phyloP scores from a whole-genome alignment of 1,140 invertebrate genomes.

The Drosophila sucinea region DNA sequence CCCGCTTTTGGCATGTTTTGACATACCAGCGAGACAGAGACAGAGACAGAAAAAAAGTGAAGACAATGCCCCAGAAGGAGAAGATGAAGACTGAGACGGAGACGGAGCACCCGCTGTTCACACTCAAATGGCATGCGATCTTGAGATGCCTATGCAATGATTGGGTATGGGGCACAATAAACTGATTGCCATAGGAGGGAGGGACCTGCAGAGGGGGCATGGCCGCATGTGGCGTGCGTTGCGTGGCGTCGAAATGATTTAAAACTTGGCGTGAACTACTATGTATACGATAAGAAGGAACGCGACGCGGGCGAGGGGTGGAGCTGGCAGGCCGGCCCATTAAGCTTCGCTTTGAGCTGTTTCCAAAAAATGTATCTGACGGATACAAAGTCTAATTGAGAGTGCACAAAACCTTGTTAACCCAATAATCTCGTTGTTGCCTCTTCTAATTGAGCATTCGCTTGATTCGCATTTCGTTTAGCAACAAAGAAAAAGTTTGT shows the following conservation, averaged over 20 bases:
- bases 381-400: constrained; percentile 11
- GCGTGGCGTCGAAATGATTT: constrained; percentile 64
- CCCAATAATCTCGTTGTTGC: constrained; percentile 1
- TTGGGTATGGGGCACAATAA: constrained; percentile 12
- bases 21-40: constrained; percentile 37
- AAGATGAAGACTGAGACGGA: neutral
- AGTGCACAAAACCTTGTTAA: constrained; percentile 22
- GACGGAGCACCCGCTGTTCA: constrained; percentile 59
- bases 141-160: constrained; percentile 52
- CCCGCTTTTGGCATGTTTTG: constrained; percentile 57
- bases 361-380: constrained; percentile 4
- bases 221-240: constrained; percentile 46
- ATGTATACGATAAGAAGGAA: constrained; percentile 4
- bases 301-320: neutral
- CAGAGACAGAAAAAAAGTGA: constrained; percentile 9
- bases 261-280: constrained; percentile 58
- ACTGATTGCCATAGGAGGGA: neutral
- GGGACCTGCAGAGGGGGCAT: neutral
- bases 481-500: too few species aligned
- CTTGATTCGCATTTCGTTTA: neutral
- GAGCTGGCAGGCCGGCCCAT: neutral
- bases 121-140: constrained; percentile 67
- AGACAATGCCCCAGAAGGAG: neutral
- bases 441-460: neutral
- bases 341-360: constrained; percentile 3